phyloP scores from a whole-genome alignment of 2,797 vertebrate genomes.

The Cuculus canorus region DNA sequence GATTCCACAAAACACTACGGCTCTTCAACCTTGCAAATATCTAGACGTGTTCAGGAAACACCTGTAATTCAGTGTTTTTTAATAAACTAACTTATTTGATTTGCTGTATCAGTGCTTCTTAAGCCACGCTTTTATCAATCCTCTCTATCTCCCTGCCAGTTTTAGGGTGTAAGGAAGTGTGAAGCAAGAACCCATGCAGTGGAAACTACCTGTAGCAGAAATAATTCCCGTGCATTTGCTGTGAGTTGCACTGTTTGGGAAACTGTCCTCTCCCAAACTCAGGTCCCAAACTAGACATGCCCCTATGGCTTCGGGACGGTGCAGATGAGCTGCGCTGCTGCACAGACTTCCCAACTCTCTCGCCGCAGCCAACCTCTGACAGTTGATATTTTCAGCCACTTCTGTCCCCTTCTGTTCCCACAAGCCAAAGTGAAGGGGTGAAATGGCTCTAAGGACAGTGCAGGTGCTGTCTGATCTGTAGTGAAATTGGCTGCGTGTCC shows the following conservation, averaged over 20 bases:
- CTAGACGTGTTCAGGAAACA: background rate
- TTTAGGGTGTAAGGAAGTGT: background rate
- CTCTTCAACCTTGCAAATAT: background rate
- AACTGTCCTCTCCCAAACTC: background rate
- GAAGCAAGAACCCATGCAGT: background rate
- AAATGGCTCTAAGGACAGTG: background rate
- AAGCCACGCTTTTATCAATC: background rate
- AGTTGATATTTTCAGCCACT: background rate
- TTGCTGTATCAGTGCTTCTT: background rate
- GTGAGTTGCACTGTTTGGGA: background rate
- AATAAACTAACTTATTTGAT: background rate
- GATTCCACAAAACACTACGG: no score
- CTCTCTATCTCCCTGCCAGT: background rate
- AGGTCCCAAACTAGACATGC: background rate
- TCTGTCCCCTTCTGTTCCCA: background rate
- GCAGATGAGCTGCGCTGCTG: background rate
- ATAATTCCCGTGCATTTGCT: accelerated
- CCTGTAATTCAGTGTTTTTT: background rate
- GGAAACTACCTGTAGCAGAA: background rate
- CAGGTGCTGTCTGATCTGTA: background rate
- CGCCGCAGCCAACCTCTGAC: background rate
- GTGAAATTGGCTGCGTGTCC: accelerated
- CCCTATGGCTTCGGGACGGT: background rate
- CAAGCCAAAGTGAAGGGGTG: background rate
- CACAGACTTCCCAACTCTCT: accelerated